Evolutionary conservation across 2,113 vertebrate genomes (phyloP).

Genomic region (Dendrocopos noguchii): DNA sequence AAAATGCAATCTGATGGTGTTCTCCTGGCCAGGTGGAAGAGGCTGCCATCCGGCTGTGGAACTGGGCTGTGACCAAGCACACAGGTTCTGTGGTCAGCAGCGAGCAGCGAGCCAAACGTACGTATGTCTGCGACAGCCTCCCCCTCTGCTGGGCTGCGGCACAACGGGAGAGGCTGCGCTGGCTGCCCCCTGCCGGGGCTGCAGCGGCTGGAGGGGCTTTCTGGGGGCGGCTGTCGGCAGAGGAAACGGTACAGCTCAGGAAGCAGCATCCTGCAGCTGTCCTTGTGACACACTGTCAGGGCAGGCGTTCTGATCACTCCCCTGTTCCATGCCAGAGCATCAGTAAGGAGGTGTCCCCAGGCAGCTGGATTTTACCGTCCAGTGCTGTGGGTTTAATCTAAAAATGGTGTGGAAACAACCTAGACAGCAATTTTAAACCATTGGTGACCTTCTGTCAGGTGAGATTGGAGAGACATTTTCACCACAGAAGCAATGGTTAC

Average conservation of each 20-base stretch:
- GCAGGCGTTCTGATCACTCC: neutral
- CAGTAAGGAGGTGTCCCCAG: neutral
- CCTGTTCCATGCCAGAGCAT: neutral
- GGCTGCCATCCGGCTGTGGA: constrained; percentile 87
- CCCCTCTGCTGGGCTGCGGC: neutral
- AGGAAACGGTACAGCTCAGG: neutral
- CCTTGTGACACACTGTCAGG: neutral
- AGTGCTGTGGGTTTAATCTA: neutral
- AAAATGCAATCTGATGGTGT: neutral
- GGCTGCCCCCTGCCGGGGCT: neutral
- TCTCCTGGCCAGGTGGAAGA: constrained; percentile 83
- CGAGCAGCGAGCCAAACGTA: constrained; percentile 86
- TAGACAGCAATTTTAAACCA: neutral
- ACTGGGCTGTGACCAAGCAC: constrained; percentile 87
- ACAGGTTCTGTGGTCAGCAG: constrained; percentile 67
- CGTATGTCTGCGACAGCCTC: neutral
- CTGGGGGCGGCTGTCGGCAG: neutral
- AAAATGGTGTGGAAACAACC: neutral
- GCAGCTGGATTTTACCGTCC: neutral
- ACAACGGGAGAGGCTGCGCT: neutral
- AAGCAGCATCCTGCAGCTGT: neutral
- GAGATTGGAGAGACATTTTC: neutral
- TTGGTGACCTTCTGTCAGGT: neutral
- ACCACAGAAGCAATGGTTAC: neutral
- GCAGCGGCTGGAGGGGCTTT: neutral